Base-by-base conservation (phyloP, 2,113 vertebrate species). In the Clarias batrachus region DNA sequence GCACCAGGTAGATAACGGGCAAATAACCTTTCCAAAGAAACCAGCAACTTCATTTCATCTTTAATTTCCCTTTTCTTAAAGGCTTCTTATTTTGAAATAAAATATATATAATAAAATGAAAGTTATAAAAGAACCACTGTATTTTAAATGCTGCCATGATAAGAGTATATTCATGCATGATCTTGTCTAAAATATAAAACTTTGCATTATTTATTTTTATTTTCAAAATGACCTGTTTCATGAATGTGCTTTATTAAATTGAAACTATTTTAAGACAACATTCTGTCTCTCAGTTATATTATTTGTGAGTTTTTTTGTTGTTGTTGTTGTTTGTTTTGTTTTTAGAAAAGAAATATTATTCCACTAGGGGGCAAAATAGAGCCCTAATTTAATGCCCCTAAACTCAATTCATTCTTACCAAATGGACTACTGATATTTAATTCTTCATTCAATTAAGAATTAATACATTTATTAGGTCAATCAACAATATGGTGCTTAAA, bases 161-260 rank as follows among this genome's bases (percentile, higher is more conserved):
- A 6, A 21, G 57, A 65, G 57, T 85, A 30, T 85, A 8, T 85
- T 65, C 19, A 41, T 84, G 70, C 73, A 78, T 76, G 83, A 52
- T 54, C n/a, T 54, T 54, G 25, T 54, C 16, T 30, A 27, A 21
- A 65, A 4, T 66, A 27, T 30, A 54, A 25, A 9, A 54, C 25
- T 54, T 77, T 78, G 74, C 52, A 56, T 27, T 56, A 78, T 78
- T 56, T 78, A 78, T 78, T 56, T 77, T 65, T 87, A 54, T 59
- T 33, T 48, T 8, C 6, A 70, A 76, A 56, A 56, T 27, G 6
- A n/a, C 12, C 13, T 78, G 48, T 78, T 78, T 78, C 48, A 54
- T 56, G 68, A 57, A 80, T 88, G 73, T 85, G 71, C 41, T 85
- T 77, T 78, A 54, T 48, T 78, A 63, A 33, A 33, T 37, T 11